Percentiles rank a stretch among this genome's conserved stretches.
phyloP scores from a whole-genome alignment of 2,888 invertebrate genomes.

The Dryobota labecula region DNA sequence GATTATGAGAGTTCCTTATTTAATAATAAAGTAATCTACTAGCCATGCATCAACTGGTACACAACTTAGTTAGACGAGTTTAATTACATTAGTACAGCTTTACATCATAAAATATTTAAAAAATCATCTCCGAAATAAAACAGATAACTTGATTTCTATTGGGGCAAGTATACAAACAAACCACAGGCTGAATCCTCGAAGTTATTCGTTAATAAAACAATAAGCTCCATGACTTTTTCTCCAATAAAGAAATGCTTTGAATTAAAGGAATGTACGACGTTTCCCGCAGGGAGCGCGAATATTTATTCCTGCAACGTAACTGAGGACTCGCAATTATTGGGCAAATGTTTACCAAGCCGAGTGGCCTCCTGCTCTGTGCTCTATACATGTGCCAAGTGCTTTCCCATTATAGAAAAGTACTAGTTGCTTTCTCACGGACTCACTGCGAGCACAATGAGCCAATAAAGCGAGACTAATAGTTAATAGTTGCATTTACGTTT shows the following conservation, averaged over 20 bases:
- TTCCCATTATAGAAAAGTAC: constrained; percentile 81
- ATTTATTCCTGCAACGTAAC: constrained; percentile 86
- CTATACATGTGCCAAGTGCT: constrained; percentile 83
- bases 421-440: constrained; percentile 81
- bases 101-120: constrained; percentile 39
- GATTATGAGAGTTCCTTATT: constrained; percentile 37
- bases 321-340: constrained; percentile 88
- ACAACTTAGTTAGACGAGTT: constrained; percentile 27
- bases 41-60: constrained; percentile 24
- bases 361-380: constrained; percentile 80
- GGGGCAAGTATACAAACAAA: constrained; percentile 56
- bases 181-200: constrained; percentile 64
- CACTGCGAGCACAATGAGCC: constrained; percentile 76
- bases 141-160: constrained; percentile 47
- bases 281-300: constrained; percentile 80
- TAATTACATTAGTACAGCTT: constrained; percentile 37
- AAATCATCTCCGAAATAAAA: constrained; percentile 35
- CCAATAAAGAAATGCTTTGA: constrained; percentile 86
- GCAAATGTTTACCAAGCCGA: constrained; percentile 87
- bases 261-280: constrained; percentile 81
- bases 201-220: constrained; percentile 85
- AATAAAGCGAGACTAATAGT: constrained; percentile 76
- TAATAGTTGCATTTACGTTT: constrained; percentile 69
- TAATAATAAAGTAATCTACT: constrained; percentile 44
- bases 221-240: constrained; percentile 81